These are phyloP conservation scores for Harmothoe impar DNA, from an alignment of 2,888 invertebrate species.

Conservation along the genomic window DNA sequence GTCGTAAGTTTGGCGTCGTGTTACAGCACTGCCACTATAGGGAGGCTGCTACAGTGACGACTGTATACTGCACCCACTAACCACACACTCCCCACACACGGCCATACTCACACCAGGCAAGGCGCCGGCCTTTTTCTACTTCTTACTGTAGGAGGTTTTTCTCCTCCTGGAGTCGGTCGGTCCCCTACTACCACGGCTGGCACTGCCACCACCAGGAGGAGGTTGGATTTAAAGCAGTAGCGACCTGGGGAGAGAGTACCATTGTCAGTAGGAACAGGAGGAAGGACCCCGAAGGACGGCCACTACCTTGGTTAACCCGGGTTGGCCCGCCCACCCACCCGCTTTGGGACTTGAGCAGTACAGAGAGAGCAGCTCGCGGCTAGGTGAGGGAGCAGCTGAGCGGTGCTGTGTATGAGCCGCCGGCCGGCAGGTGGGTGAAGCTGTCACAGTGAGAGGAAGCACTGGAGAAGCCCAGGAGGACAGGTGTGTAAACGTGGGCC, in stretches of 20 bases:
- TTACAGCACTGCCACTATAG: neutral
- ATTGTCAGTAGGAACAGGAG: neutral
- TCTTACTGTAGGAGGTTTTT: neutral
- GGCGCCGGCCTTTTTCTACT: too few species aligned
- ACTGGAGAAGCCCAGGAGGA: neutral
- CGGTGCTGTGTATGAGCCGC: neutral
- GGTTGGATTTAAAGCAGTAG: neutral
- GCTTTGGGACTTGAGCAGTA: neutral
- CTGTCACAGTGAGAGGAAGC: neutral
- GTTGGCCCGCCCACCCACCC: neutral
- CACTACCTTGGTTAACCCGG: neutral
- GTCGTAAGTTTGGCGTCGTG: constrained; percentile 5
- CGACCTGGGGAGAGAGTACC: neutral
- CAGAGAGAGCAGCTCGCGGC: too few species aligned
- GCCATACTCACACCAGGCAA: neutral
- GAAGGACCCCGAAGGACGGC: neutral
- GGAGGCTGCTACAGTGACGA: neutral
- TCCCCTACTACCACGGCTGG: neutral
- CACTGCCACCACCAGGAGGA: neutral
- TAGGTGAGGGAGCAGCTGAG: too few species aligned
- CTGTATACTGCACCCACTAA: neutral
- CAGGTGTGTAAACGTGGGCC: constrained; percentile 32
- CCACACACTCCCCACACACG: neutral
- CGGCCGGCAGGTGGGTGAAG: neutral
- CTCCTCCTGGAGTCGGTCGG: neutral